Evolutionary conservation across 2,888 invertebrate species (phyloP), one percentile per base, ranked within the genome.

Genomic region (Hymenopus coronatus): DNA sequence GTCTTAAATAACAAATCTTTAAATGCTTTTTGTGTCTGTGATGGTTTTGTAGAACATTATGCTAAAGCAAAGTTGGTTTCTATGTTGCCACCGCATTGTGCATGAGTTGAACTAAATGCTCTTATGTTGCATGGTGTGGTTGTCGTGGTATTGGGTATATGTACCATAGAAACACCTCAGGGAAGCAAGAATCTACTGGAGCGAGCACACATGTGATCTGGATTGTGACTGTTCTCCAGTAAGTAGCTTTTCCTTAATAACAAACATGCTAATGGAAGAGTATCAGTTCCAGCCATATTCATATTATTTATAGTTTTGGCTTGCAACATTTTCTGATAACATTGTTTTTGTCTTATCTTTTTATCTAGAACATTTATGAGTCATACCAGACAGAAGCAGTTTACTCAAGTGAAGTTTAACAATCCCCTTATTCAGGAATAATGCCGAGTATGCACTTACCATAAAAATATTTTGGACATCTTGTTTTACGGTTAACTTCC

Each of bases 131-230:
- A 90, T 91, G 90, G 88, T 90, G 89, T 91, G 90, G 90, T 91
- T 91, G 91, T 91, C 89, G 90, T 91, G 91, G 92, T 91, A 91
- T 90, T 91, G 93, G 93, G 92, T 93, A 92, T 92, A 91, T 92
- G 92, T 92, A 92, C 92, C 93, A 93, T 94, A 94, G 95, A 95
- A 95, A 94, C 94, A 95, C 93, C 95, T 95, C 94, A 94, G 94
- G 94, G 95, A 95, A 92, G 95, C 95, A 92, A 94, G 94, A 93
- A 94, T 94, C 91, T 95, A 94, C 93, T 95, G 95, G 95, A 95
- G 94, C 92, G 88, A 87, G 83, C 85, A 88, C 40, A 85, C 88
- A 40, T 33, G 87, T 33, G 82, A 30, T 28, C 82, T 82, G 82
- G 82, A 27, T 40, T 40, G 82, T 82, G 87, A 87, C 28, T 82